These are phyloP conservation scores for Xylophagus ater DNA, from an alignment of 2,888 invertebrate genomes.

Conservation along the genomic window DNA sequence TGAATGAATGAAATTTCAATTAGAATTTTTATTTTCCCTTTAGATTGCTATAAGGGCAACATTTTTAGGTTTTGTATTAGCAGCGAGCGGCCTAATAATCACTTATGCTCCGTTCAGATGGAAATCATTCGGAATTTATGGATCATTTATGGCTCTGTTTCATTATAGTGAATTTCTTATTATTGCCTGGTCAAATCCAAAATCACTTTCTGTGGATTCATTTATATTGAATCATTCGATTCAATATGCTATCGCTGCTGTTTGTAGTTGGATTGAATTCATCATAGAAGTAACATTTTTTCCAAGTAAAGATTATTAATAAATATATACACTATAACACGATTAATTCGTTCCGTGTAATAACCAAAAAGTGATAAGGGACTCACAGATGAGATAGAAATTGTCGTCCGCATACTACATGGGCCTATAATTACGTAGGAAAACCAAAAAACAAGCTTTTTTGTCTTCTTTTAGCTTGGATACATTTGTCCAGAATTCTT, in stretches of 20 bases:
- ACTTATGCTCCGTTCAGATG: conserved; percentile 41
- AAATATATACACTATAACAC: too few species aligned
- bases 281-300: conserved; percentile 62
- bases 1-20: too few species aligned
- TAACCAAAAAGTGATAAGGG: too few species aligned
- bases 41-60: conserved; percentile 62
- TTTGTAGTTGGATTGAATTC: conserved; percentile 64
- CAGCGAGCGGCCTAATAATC: conserved; percentile 51
- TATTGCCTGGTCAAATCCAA: conserved; percentile 79
- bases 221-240: conserved; percentile 91
- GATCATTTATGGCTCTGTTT: conserved; percentile 69
- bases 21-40: too few species aligned
- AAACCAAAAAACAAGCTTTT: too few species aligned
- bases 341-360: too few species aligned
- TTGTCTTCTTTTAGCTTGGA: too few species aligned
- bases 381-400: too few species aligned
- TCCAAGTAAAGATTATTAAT: too few species aligned
- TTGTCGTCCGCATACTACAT: too few species aligned
- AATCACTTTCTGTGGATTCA: conserved; percentile 65
- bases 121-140: conserved; percentile 68
- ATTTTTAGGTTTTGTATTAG: conserved; percentile 59
- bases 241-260: conserved; percentile 67
- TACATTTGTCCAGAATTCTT: too few species aligned
- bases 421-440: too few species aligned
- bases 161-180: conserved; percentile 88